phyloP scores from a whole-genome alignment of 2,113 vertebrate species.

The Speoplatyrhinus poulsoni region DNA sequence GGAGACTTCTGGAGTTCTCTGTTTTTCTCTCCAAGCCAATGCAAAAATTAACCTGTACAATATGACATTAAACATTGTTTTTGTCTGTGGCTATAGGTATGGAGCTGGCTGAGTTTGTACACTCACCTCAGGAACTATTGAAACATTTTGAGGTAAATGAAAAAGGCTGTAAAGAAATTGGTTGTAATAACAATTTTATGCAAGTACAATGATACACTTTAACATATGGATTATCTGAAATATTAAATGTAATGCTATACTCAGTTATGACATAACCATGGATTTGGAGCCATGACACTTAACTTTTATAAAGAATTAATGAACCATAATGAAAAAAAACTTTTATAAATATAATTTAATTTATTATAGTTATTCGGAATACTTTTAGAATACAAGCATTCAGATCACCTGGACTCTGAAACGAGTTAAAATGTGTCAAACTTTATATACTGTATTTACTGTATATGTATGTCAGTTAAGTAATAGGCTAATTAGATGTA shows the following conservation, averaged over 20 bases:
- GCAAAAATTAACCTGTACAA: constrained; percentile 65
- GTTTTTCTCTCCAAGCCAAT: constrained; percentile 56
- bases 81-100: constrained; percentile 47
- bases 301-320: background rate
- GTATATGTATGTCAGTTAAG: too few species aligned
- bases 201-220: background rate
- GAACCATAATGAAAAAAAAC: background rate
- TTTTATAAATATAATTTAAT: background rate
- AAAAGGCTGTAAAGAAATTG: background rate
- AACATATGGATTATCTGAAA: background rate
- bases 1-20: constrained; percentile 18
- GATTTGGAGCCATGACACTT: background rate
- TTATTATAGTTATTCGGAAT: too few species aligned
- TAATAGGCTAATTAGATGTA: too few species aligned
- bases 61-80: constrained; percentile 47
- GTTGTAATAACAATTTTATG: background rate
- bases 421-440: background rate
- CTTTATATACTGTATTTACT: too few species aligned
- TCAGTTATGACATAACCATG: background rate
- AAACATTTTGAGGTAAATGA: background rate
- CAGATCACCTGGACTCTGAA: background rate
- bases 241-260: too few species aligned
- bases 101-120: constrained; percentile 23
- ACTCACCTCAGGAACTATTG: constrained; percentile 3
- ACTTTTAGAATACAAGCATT: too few species aligned